phyloP scores from a whole-genome alignment of 2,113 vertebrate genomes.

The Bothrops jararaca region DNA sequence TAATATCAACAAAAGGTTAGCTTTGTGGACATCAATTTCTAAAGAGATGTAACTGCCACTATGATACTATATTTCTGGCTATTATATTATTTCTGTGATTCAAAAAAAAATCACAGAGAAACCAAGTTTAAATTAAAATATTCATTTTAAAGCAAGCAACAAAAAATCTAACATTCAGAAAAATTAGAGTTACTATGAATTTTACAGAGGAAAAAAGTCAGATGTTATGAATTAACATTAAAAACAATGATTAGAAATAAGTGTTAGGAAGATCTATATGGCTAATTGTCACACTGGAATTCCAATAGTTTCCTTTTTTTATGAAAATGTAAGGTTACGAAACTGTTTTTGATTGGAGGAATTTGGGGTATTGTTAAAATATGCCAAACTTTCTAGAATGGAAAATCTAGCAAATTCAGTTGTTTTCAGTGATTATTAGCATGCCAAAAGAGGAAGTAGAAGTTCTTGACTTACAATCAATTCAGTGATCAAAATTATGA shows the following conservation, averaged over 20 bases:
- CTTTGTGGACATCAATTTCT: background rate
- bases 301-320: background rate
- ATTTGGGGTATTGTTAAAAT: background rate
- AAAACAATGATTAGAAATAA: slow-evolving; percentile 14
- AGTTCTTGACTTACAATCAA: no score
- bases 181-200: background rate
- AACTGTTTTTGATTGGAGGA: background rate
- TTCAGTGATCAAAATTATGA: no score
- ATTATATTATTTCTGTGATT: background rate
- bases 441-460: background rate
- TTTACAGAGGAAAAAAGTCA: background rate
- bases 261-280: background rate
- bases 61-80: background rate
- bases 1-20: background rate
- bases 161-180: background rate
- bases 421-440: background rate
- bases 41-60: background rate
- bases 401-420: background rate
- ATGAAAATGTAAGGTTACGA: background rate
- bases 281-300: background rate
- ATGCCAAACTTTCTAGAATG: background rate
- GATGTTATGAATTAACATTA: background rate
- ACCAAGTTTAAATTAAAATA: background rate
- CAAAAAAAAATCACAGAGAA: slow-evolving; percentile 1
- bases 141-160: background rate